These are phyloP conservation scores for Ceratina calcarata DNA, from an alignment of 1,140 invertebrate genomes.

Conservation along the genomic window DNA sequence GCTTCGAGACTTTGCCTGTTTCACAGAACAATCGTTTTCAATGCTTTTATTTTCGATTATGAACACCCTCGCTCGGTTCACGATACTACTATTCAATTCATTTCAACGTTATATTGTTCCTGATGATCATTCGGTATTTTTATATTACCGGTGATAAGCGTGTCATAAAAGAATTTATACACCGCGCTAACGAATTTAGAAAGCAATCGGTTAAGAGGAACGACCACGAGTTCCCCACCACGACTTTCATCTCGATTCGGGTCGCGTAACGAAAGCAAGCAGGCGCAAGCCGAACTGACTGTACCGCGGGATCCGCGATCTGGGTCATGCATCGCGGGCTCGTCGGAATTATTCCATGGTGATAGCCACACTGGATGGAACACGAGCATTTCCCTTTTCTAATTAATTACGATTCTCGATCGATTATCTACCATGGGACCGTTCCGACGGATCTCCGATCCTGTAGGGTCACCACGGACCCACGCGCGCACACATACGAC, in stretches of 20 bases:
- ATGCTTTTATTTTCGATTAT: no score
- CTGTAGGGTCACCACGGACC: not conserved
- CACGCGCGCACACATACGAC: not conserved
- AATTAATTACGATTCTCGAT: not conserved
- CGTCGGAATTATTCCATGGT: slow-evolving; percentile 30
- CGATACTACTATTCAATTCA: no score
- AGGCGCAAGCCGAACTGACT: slow-evolving; percentile 32
- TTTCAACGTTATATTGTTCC: no score
- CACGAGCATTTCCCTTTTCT: no score
- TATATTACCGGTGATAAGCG: not conserved
- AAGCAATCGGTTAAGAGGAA: slow-evolving; percentile 22
- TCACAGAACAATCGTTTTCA: not conserved
- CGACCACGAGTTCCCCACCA: slow-evolving; percentile 8
- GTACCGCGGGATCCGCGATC: slow-evolving; percentile 6
- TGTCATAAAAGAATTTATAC: no score
- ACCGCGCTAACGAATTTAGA: not conserved
- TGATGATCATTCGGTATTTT: not conserved
- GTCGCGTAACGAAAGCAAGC: slow-evolving; percentile 37
- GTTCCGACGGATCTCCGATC: not conserved
- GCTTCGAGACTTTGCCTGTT: not conserved
- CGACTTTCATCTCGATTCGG: slow-evolving; percentile 32
- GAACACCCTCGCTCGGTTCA: no score
- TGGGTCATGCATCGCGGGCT: slow-evolving; percentile 14
- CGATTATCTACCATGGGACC: slow-evolving; percentile 19
- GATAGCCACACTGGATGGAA: not conserved